phyloP scores from a whole-genome alignment of 64 coral and sea anemone species.

The Porites australiensis region DNA sequence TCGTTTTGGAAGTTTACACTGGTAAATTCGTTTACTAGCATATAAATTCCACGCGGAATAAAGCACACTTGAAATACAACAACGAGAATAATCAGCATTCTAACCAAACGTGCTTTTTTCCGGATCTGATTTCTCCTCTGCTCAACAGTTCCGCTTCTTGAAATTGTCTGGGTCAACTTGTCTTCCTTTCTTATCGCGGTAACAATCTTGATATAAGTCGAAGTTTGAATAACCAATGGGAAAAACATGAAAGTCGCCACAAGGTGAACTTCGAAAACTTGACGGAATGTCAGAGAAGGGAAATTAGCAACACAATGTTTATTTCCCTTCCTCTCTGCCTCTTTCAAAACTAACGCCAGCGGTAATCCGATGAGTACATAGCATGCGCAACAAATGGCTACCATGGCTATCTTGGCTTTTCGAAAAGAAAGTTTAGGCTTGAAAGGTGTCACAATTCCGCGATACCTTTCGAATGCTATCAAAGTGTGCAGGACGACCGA shows the following conservation, averaged over 20 bases:
- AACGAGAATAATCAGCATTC: conserved; percentile 78
- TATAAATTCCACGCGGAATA: conserved; percentile 77
- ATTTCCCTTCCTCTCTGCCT: background rate
- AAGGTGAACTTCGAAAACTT: conserved; percentile 62
- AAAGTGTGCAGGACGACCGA: conserved; percentile 81
- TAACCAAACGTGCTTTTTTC: conserved; percentile 71
- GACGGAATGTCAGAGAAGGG: conserved; percentile 27
- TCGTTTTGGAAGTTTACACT: conserved; percentile 6
- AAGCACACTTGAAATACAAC: conserved; percentile 84
- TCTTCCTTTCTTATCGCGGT: conserved; percentile 30
- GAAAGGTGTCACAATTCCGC: conserved; percentile 87
- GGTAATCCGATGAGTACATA: conserved; percentile 67
- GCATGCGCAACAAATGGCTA: conserved; percentile 46
- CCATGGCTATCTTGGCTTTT: conserved; percentile 76
- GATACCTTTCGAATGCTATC: conserved; percentile 83
- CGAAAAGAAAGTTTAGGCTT: conserved; percentile 63
- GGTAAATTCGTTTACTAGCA: conserved; percentile 61
- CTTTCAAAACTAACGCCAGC: conserved; percentile 48
- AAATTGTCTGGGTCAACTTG: background rate
- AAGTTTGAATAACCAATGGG: conserved; percentile 75
- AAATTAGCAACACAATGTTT: conserved; percentile 2
- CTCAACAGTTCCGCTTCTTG: conserved; percentile 52
- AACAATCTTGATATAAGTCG: conserved; percentile 69
- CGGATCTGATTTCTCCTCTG: conserved; percentile 24
- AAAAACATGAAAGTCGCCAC: conserved; percentile 48